These are phyloP conservation scores for Ditylenchus dipsaci DNA, from an alignment of 1,140 invertebrate genomes.

Conservation along the genomic window DNA sequence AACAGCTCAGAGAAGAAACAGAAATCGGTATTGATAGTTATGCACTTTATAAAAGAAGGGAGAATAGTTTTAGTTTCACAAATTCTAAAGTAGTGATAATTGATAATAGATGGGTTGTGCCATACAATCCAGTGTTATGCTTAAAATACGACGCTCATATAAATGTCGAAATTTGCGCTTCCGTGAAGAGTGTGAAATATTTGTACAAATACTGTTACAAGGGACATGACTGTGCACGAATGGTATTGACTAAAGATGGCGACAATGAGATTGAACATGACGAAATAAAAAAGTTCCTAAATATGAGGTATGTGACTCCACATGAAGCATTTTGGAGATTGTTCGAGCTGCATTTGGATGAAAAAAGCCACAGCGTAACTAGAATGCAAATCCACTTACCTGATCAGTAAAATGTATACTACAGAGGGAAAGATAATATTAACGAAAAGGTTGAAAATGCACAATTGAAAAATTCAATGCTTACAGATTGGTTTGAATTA, in stretches of 20 bases:
- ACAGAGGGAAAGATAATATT: not conserved
- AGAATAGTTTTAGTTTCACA: slow-evolving; percentile 13
- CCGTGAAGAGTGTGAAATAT: slow-evolving; percentile 63
- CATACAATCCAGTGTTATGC: slow-evolving; percentile 62
- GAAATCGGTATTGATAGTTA: slow-evolving; percentile 18
- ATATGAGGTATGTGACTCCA: not conserved
- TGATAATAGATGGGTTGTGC: slow-evolving; percentile 63
- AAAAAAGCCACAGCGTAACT: not conserved
- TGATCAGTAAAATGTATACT: not conserved
- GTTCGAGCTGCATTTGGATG: not conserved
- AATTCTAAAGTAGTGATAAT: slow-evolving; percentile 32
- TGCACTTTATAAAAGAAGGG: slow-evolving; percentile 29
- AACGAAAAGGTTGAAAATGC: not conserved
- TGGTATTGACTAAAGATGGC: slow-evolving; percentile 7
- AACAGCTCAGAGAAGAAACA: slow-evolving; percentile 24
- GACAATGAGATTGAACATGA: slow-evolving; percentile 40
- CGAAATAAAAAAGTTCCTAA: slow-evolving; percentile 48
- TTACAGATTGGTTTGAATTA: not conserved
- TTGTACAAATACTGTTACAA: slow-evolving; percentile 59
- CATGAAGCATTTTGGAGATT: not conserved
- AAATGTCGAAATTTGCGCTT: slow-evolving; percentile 63
- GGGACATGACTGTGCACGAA: slow-evolving; percentile 58
- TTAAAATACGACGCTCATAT: slow-evolving; percentile 62
- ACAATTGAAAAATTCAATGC: not conserved
- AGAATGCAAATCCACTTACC: not conserved